Percentiles rank a stretch among this genome's conserved stretches.
Conservation (phyloP, 2,888 invertebrate species). For the Ormyrus nitidulus region DNA sequence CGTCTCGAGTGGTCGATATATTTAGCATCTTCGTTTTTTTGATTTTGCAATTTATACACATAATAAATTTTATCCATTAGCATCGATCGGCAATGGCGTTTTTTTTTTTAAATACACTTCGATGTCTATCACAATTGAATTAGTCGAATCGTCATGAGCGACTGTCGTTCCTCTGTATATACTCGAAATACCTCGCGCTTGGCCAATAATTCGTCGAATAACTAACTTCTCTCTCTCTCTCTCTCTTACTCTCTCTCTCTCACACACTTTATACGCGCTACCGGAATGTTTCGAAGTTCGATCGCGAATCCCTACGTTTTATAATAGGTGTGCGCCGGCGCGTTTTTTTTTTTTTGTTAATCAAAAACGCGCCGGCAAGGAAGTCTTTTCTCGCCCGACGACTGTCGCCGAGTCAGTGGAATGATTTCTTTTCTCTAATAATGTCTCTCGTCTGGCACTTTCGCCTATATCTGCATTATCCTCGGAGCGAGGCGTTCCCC, state of each 20-base stretch:
- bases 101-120: background rate
- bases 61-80: background rate
- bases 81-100: too few species aligned
- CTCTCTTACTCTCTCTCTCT: too few species aligned
- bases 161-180: slow-evolving; percentile 23
- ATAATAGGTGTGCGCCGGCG: slow-evolving; percentile 27
- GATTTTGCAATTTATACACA: slow-evolving; percentile 17
- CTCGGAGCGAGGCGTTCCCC: background rate
- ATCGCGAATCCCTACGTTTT: slow-evolving; percentile 26
- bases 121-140: slow-evolving; percentile 49
- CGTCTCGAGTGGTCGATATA: slow-evolving; percentile 19
- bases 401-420: slow-evolving; percentile 37
- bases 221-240: too few species aligned
- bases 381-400: slow-evolving; percentile 47
- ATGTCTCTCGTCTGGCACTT: slow-evolving; percentile 15
- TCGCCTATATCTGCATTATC: background rate
- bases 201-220: slow-evolving; percentile 11
- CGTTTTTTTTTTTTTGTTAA: background rate
- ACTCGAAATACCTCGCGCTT: background rate
- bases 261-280: slow-evolving; percentile 11
- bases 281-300: slow-evolving; percentile 51
- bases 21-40: too few species aligned
- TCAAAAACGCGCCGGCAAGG: slow-evolving; percentile 42
- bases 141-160: slow-evolving; percentile 9
- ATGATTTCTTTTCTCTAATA: slow-evolving; percentile 24